Conservation (phyloP, 2,113 vertebrate genomes). For the Sturnira hondurensis region DNA sequence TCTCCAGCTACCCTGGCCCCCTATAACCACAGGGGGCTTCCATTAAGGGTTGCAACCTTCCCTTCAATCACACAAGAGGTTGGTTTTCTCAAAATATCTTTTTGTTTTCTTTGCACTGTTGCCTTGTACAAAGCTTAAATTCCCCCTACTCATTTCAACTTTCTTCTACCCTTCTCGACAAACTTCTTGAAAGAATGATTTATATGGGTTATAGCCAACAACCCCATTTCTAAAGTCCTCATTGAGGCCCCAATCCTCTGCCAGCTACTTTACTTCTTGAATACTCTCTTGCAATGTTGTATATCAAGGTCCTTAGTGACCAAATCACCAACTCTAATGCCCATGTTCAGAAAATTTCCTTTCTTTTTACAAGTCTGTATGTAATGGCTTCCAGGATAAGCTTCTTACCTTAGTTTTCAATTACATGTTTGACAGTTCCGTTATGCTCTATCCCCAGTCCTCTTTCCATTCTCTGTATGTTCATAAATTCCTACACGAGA, state of each 20-base stretch:
- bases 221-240: background rate
- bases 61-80: background rate
- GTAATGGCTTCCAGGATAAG: background rate
- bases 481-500: background rate
- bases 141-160: background rate
- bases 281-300: background rate
- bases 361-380: background rate
- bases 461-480: background rate
- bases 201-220: background rate
- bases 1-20: background rate
- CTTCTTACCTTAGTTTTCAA: background rate
- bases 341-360: background rate
- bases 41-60: background rate
- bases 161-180: background rate
- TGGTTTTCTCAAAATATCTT: background rate
- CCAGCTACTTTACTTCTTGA: background rate
- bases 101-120: background rate
- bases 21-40: background rate
- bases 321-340: background rate
- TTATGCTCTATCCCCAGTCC: background rate
- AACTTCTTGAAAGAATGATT: conserved; percentile 1
- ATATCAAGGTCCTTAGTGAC: background rate
- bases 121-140: background rate
- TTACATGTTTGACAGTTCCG: background rate
- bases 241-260: background rate